Evolutionary conservation across 2,888 invertebrate genomes (phyloP), one percentile per base, ranked within the genome.

Genomic region (Oscheius myriophilus): DNA sequence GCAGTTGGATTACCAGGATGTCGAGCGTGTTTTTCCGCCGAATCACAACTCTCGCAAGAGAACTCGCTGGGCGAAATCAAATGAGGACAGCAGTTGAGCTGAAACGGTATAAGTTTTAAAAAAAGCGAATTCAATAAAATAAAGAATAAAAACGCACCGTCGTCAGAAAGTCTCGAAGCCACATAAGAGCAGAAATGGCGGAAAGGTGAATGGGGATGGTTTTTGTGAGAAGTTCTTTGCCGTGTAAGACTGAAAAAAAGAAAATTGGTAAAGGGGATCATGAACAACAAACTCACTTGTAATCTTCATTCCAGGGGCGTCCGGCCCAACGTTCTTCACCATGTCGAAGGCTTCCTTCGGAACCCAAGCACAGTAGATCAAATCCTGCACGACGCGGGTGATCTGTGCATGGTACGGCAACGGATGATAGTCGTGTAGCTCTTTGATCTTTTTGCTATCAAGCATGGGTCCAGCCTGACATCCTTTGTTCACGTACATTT

Each of bases 71-170:
- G 42, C 12, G 21, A 42, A 42, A 42, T 23, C 11, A 59, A 26
- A 16, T 59, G 9, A 11, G 59, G 59, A 21, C 59, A 59, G n/a
- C 41, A 39, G 59, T 59, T 59, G 21, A 59, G 23, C 59, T 59
- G 23, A 41, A 59, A 42, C 16, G 3, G 11, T 16, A 18, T 33
- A 11, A n/a, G 2, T 12, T 4, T 55, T 11, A 25, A 3, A 25
- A 11, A n/a, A n/a, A 6, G 33, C 33, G 33, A 33, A 33, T 33
- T 33, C 33, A 33, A 9, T 6, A 33, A 33, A 7, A 18, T 14
- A 11, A 39, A 11, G 4, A 41, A 41, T 11, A 25, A 59, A 26
- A 42, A 39, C 59, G 42, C 21, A 59, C 59, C n/a, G 21, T 18
- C 12, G n/a, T 41, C 7, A 59, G n/a, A 6, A 21, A 21, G 43